A percentile compares a stretch with the other conserved stretches of the same genome.
Conservation (phyloP, 2,797 vertebrate species). For the Pristis pectinata region DNA sequence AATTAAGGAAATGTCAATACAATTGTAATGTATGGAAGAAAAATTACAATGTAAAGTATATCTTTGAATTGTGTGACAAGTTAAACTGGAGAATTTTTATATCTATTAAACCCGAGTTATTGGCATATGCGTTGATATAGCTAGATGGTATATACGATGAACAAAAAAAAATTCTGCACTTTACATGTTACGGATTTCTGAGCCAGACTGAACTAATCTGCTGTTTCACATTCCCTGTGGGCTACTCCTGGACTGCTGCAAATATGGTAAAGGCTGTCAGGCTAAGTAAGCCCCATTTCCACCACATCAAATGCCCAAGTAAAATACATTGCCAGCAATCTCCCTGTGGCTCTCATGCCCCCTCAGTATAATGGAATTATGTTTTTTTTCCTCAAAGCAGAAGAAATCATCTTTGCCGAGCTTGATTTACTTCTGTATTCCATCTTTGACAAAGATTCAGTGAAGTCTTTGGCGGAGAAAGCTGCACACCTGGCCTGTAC, state of each 20-base stretch:
- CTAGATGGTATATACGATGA: neutral
- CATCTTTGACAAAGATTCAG: neutral
- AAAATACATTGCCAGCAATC: neutral
- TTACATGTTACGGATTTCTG: neutral
- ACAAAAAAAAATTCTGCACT: neutral
- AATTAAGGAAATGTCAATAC: conserved; percentile 14
- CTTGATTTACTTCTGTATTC: neutral
- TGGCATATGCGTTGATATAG: neutral
- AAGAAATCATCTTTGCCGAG: neutral
- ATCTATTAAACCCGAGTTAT: neutral
- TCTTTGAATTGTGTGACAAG: conserved; percentile 38
- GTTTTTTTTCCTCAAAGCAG: neutral
- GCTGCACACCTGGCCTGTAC: neutral
- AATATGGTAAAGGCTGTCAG: neutral
- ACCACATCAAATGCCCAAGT: neutral
- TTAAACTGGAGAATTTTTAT: neutral
- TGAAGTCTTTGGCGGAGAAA: neutral
- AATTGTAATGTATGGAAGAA: conserved; percentile 16
- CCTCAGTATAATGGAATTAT: neutral
- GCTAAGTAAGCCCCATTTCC: neutral
- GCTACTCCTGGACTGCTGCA: neutral
- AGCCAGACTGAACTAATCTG: neutral
- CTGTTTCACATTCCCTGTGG: neutral
- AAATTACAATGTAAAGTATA: neutral
- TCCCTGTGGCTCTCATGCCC: neutral